Evolutionary conservation across 2,888 invertebrate genomes (phyloP), one percentile per base, ranked within the genome.

Genomic region (Phengaris alcon): DNA sequence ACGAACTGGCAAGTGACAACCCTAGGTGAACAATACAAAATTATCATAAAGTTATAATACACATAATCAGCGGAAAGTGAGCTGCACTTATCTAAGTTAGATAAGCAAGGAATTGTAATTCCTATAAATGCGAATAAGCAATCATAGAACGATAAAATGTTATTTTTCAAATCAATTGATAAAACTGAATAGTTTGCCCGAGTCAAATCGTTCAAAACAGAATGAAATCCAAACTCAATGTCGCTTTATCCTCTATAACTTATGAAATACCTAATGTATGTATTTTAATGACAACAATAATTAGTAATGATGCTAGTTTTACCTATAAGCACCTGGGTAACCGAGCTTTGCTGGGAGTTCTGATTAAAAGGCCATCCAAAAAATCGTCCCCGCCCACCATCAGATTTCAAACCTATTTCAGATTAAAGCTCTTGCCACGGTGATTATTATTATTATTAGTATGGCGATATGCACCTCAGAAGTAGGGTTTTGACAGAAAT

Each of bases 51-150:
- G 35, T 64, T 22, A 64, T 64, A 64, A 64, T 64, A 64, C 64
- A 22, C 35, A 12, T 64, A 64, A 64, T 64, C 64, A 64, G 64
- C 64, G 64, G 64, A 64, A 64, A 64, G 64, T 64, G 64, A 35
- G 64, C 64, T 64, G 35, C 35, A 35, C 35, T 64, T 64, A 64
- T 35, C 64, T 64, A 64, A 64, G 64, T 64, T 64, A 64, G 64
- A 64, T 64, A 64, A 64, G 64, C 64, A 64, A 35, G 64, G 64
- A 64, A 64, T 64, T 64, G 64, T 64, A 35, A 64, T 64, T 10
- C 10, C 64, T 64, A 5, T 59, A 59, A 59, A 59, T 35, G 35
- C 64, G 35, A 64, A 64, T 64, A 22, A 64, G 64, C 64, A 64
- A 64, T 35, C 64, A 35, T 6, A 10, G 64, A 35, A 64, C 64